These are phyloP conservation scores for Drosophila oshimai DNA, from an alignment of 1,140 invertebrate species.

Conservation along the genomic window DNA sequence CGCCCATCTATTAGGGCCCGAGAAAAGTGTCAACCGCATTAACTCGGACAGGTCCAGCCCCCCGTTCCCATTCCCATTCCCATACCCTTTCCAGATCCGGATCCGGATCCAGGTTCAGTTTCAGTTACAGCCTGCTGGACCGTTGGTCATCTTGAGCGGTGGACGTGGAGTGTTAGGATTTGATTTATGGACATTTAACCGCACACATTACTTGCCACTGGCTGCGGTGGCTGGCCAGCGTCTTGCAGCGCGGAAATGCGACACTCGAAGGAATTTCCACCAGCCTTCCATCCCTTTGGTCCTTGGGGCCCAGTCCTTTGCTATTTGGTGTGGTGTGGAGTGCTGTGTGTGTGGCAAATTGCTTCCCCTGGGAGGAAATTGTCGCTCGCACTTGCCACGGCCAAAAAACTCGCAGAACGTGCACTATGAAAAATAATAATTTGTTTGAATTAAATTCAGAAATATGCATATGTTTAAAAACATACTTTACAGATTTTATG, in stretches of 20 bases:
- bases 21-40: constrained; percentile 77
- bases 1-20: constrained; percentile 64
- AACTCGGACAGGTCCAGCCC: constrained; percentile 47
- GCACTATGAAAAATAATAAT: constrained; percentile 36
- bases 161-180: constrained; percentile 53
- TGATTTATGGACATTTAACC: constrained; percentile 81
- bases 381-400: constrained; percentile 46
- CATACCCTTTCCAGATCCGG: not conserved
- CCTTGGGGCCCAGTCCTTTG: constrained; percentile 17
- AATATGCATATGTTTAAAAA: no score
- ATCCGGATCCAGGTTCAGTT: constrained; percentile 8
- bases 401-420: constrained; percentile 2
- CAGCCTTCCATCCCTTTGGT: constrained; percentile 18
- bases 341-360: constrained; percentile 71
- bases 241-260: constrained; percentile 55
- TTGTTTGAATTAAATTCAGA: no score
- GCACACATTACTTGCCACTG: constrained; percentile 71
- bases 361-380: constrained; percentile 77
- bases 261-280: constrained; percentile 43
- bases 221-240: constrained; percentile 51
- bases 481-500: no score
- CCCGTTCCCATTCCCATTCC: not conserved
- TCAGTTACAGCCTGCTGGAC: constrained; percentile 12
- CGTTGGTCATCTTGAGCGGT: constrained; percentile 65
- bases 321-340: constrained; percentile 14